Base-by-base conservation (phyloP, 2,797 vertebrate species). In the Cheirogaleus major region DNA sequence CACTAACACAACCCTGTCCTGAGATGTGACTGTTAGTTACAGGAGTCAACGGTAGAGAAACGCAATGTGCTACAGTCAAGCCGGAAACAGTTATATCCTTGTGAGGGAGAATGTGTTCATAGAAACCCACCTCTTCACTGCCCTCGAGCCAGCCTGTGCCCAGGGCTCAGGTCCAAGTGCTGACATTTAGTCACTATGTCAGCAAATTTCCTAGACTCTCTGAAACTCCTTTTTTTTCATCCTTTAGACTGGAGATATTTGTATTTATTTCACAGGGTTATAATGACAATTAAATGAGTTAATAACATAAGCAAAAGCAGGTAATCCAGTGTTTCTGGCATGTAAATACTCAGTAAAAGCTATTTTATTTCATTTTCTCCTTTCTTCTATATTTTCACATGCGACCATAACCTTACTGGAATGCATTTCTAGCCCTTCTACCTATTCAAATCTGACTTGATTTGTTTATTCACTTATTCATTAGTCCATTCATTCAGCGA, bases 381-480 rank as follows among this genome's bases (percentile, higher is more conserved):
- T 83, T 86, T 41, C 18, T 80, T 92, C 41, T 38, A 7, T n/a
- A 52, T 87, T 95, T 95, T 52, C 79, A 25, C 65, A 35, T 50
- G 30, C 61, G 63, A 91, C 17, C 18, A 35, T 73, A 70, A 75
- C 30, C 63, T 41, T 65, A 9, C 32, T 81, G 38, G 78, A 91
- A 59, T 81, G 43, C 91, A 85, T 91, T 79, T 78, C 70, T 32
- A 78, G 30, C 61, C 48, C 57, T 59, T 85, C 81, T 15, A 27
- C 18, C 41, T 38, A 89, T 65, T 78, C 32, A 83, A 90, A 84
- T 84, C 20, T 84, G 61, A 69, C 48, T 90, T 70, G 50, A 92
- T 43, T 78, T 96, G 50, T 84, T 95, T 90, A 57, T 85, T 81
- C 7, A 2, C 76, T 84, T 69, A 67, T 94, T 95, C 63, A 86